Base-by-base conservation (phyloP, 2,888 invertebrate species). In the Ophion obscuratus region DNA sequence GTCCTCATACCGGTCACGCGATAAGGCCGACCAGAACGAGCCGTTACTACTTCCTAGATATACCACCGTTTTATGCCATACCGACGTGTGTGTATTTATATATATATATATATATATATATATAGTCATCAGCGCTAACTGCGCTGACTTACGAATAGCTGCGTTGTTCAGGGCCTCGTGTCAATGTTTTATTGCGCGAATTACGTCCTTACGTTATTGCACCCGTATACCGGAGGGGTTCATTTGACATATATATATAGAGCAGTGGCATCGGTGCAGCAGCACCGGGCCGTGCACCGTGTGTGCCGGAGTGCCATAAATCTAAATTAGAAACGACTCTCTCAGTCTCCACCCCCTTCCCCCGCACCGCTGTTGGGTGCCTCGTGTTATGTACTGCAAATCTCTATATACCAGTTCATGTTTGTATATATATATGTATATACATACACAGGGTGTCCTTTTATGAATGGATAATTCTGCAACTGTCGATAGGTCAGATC, bases 291-390 rank as follows among this genome's bases (percentile, higher is more conserved):
- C 36, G 75, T 31, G 62, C 75, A 66, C 85, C 78, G 78, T 61
- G 14, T 9, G 44, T 83, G 70, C 80, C 36, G 73, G 74, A 86
- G 81, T 83, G 77, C 86, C 80, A 83, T 86, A 86, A 86, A 86
- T 86, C 83, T 83, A 86, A 86, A 86, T 86, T 86, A 86, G 83
- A 86, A 86, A 80, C 86, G 80, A 86, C 83, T 76, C 76, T 40
- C 86, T 76, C 82, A 1, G 78, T 83, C 71, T 77, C 77, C 71
- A 71, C 20, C 74, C 61, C 70, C 73, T 62, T 68, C 79, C 70
- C 24, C 61, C 62, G 31, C 47, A 36, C 74, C 62, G n/a, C 76
- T 27, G 24, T 47, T 61, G 47, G 61, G 47, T 78, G 61, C 70
- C 67, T 47, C 40, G 78, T 47, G 31, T 77, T 68, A 53, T 62